Evolutionary conservation across 2,888 invertebrate genomes (phyloP).

Genomic region (Schizotus pectinicornis): DNA sequence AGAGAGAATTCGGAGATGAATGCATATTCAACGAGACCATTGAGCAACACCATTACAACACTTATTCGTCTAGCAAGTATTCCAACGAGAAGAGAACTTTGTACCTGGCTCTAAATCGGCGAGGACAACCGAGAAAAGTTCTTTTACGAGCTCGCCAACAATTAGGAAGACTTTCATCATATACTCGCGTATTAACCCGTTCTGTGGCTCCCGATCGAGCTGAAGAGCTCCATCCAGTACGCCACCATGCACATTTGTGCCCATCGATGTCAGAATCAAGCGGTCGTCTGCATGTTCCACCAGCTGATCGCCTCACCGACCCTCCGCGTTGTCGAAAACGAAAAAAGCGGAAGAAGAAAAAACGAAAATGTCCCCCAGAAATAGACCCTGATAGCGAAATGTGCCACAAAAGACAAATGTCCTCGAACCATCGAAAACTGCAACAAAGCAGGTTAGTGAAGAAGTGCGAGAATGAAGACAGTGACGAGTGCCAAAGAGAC

Average conservation of each 20-base stretch:
- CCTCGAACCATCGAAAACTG: conserved; percentile 57
- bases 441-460: conserved; percentile 55
- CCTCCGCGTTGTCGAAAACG: conserved; percentile 60
- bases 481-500: conserved; percentile 58
- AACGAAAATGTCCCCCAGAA: conserved; percentile 53
- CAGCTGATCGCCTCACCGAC: conserved; percentile 50
- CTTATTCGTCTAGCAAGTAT: conserved; percentile 79
- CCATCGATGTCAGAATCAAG: conserved; percentile 41
- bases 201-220: conserved; percentile 62
- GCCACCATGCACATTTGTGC: conserved; percentile 55
- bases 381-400: conserved; percentile 43
- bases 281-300: conserved; percentile 36
- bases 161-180: conserved; percentile 76
- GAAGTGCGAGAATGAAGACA: conserved; percentile 48
- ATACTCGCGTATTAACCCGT: conserved; percentile 74
- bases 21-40: conserved; percentile 88
- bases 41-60: conserved; percentile 85
- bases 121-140: conserved; percentile 75
- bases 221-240: conserved; percentile 60
- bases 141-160: conserved; percentile 70
- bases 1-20: conserved; percentile 81
- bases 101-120: conserved; percentile 78
- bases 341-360: conserved; percentile 62
- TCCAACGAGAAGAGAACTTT: conserved; percentile 72
- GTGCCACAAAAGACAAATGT: conserved; percentile 42